Conservation (phyloP, 2,113 vertebrate species). For the Erythrocercus mccallii region DNA sequence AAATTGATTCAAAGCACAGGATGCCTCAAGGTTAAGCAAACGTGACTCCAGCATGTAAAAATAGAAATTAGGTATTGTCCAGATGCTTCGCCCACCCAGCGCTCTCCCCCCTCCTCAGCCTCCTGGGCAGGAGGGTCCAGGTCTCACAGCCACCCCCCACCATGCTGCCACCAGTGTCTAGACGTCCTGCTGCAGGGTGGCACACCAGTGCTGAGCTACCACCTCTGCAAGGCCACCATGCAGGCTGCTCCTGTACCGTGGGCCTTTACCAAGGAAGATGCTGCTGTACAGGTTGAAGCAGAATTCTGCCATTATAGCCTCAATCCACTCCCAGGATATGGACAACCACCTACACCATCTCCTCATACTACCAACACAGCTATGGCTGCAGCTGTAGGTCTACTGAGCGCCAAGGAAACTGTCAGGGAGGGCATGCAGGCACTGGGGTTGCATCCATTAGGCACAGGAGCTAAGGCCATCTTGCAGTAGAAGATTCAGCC, state of each 20-base stretch:
- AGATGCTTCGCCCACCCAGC: not conserved
- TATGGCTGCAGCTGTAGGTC: not conserved
- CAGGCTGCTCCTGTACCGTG: rapidly evolving
- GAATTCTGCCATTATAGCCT: not conserved
- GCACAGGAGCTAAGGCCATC: not conserved
- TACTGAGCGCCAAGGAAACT: not conserved
- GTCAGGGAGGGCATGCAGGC: not conserved
- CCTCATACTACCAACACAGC: not conserved
- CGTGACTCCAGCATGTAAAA: not conserved
- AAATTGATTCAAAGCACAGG: constrained; percentile 41
- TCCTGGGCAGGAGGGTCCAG: not conserved
- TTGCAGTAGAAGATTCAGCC: not conserved
- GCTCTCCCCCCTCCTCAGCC: not conserved
- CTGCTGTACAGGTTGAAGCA: not conserved
- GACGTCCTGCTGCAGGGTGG: not conserved
- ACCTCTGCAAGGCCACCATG: not conserved
- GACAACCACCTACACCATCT: not conserved
- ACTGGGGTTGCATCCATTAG: too few relatives aligned
- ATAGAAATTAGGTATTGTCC: not conserved
- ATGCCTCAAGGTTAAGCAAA: constrained; percentile 55
- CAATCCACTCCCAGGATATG: not conserved
- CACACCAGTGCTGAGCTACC: not conserved
- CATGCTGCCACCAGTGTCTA: rapidly evolving
- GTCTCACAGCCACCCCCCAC: rapidly evolving
- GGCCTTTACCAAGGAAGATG: not conserved